Evolutionary conservation across 2,888 invertebrate genomes (phyloP).

Genomic region (Rhagonycha lutea): DNA sequence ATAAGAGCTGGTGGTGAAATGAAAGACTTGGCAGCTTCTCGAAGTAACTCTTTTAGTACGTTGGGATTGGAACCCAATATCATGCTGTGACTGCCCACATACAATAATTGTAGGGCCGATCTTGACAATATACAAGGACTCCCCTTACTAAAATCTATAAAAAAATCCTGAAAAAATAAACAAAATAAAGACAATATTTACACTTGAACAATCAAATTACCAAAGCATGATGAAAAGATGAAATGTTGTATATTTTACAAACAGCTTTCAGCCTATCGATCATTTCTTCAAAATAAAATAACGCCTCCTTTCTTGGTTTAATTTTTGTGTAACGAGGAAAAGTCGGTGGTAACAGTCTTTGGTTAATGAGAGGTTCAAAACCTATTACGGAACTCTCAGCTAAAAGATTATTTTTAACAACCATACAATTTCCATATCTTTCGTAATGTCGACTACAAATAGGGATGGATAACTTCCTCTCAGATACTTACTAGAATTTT

Average conservation of each 20-base stretch:
- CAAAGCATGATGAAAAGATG: conserved; percentile 81
- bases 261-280: conserved; percentile 80
- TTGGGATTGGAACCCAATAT: conserved; percentile 67
- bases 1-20: conserved; percentile 89
- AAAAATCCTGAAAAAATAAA: conserved; percentile 63
- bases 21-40: conserved; percentile 84
- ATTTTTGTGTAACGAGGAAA: conserved; percentile 97
- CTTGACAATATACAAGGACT: conserved; percentile 90
- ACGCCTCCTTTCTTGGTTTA: conserved; percentile 76
- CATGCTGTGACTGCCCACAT: conserved; percentile 59
- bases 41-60: conserved; percentile 71
- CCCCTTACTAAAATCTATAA: conserved; percentile 87
- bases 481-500: neutral
- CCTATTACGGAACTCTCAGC: conserved; percentile 83
- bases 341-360: conserved; percentile 93
- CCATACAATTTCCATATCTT: neutral
- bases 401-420: conserved; percentile 40
- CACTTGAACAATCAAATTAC: conserved; percentile 57
- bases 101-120: conserved; percentile 84
- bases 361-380: conserved; percentile 95
- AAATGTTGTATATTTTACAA: conserved; percentile 78
- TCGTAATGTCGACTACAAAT: too few relatives aligned
- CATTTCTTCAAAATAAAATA: conserved; percentile 81
- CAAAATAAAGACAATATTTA: neutral
- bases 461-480: too few relatives aligned